Evolutionary conservation across 2,113 vertebrate genomes (phyloP).

Genomic region (Acanthisitta chloris): DNA sequence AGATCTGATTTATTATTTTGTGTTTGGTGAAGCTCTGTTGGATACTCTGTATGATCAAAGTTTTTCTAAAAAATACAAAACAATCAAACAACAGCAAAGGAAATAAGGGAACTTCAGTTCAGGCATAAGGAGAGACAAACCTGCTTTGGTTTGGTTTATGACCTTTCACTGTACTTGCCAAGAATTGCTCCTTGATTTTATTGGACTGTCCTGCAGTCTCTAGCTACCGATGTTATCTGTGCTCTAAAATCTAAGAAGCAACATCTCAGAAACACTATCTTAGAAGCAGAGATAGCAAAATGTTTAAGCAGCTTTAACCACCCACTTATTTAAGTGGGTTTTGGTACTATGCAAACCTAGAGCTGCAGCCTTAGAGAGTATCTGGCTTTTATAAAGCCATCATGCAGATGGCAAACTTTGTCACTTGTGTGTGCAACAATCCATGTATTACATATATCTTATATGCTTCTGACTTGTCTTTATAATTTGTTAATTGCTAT

Average conservation of each 20-base stretch:
- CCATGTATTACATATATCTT: not conserved
- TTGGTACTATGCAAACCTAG: not conserved
- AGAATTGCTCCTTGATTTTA: not conserved
- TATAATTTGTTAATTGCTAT: not conserved
- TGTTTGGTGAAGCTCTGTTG: not conserved
- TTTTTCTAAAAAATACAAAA: not conserved
- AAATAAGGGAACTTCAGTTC: not conserved
- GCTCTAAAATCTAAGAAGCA: not conserved
- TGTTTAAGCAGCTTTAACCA: not conserved
- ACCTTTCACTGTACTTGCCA: not conserved
- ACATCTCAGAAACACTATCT: not conserved
- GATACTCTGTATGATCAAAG: not conserved
- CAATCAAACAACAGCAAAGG: not conserved
- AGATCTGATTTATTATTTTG: not conserved
- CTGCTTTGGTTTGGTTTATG: not conserved
- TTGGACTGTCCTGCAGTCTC: not conserved
- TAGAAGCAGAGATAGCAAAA: not conserved
- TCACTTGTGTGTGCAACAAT: not conserved
- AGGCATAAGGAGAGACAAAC: not conserved
- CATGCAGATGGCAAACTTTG: not conserved
- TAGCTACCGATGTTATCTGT: not conserved
- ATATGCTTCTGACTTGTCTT: not conserved
- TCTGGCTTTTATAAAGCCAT: not conserved
- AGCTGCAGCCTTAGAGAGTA: not conserved
- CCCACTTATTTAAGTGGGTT: not conserved